Conservation (phyloP, 2,888 invertebrate species). For the Cerastis leucographa region DNA sequence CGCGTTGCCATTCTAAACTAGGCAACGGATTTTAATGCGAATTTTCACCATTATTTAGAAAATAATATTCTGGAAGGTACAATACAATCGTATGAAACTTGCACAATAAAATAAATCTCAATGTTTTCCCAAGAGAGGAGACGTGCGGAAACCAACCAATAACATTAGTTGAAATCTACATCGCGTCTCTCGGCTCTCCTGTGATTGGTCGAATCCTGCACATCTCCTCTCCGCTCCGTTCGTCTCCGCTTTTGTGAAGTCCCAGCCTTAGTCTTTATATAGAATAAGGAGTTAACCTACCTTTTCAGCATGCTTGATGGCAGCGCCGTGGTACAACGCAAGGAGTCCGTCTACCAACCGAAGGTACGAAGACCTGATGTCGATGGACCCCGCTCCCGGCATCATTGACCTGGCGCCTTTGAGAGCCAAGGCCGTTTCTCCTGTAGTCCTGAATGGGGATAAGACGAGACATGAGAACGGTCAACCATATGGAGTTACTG, state of each 20-base stretch:
- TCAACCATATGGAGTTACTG: no score
- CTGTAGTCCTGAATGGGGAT: constrained; percentile 74
- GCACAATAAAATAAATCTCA: no score
- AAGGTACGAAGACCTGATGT: constrained; percentile 87
- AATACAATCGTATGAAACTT: no score
- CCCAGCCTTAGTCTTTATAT: background rate
- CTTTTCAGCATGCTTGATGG: constrained; percentile 92
- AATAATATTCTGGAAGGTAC: no score
- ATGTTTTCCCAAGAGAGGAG: no score
- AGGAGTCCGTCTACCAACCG: constrained; percentile 92
- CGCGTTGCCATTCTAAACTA: background rate
- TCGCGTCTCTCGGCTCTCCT: background rate
- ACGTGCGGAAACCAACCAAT: no score
- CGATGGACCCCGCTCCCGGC: constrained; percentile 87
- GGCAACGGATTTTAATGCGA: background rate
- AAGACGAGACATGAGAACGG: background rate
- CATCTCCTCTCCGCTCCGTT: no score
- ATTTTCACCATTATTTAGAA: no score
- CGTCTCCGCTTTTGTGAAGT: background rate
- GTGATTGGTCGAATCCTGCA: background rate
- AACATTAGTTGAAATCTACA: no score
- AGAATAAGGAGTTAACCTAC: constrained; percentile 64
- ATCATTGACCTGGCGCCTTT: constrained; percentile 86
- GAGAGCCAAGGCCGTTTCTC: constrained; percentile 83
- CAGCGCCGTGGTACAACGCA: constrained; percentile 92